Evolutionary conservation across 2,113 vertebrate species (phyloP).

Genomic region (Plecturocebus donacophilus): DNA sequence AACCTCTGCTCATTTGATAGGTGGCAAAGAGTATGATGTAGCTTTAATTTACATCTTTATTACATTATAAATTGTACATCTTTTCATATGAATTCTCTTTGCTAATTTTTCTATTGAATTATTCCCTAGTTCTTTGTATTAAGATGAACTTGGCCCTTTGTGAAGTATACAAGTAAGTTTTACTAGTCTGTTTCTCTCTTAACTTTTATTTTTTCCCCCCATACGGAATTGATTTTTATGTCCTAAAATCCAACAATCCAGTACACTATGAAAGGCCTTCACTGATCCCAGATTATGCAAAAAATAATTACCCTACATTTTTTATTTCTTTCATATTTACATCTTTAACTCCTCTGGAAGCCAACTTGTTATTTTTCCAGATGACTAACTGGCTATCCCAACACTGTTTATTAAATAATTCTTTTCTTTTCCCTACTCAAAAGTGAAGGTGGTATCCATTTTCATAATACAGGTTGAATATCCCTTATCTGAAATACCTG

Average conservation of each 20-base stretch:
- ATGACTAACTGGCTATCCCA: background rate
- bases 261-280: slow-evolving; percentile 34
- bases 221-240: slow-evolving; percentile 43
- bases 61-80: background rate
- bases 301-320: background rate
- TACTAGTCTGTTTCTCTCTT: slow-evolving; percentile 23
- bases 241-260: slow-evolving; percentile 42
- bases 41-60: slow-evolving; percentile 33
- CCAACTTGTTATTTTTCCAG: slow-evolving; percentile 46
- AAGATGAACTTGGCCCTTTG: slow-evolving; percentile 10
- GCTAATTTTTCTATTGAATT: slow-evolving; percentile 20
- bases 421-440: slow-evolving; percentile 5
- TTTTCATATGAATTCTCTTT: slow-evolving; percentile 56
- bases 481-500: background rate
- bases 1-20: background rate
- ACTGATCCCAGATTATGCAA: background rate
- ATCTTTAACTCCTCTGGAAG: slow-evolving; percentile 42
- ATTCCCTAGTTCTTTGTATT: slow-evolving; percentile 28
- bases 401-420: slow-evolving; percentile 34
- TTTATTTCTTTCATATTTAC: slow-evolving; percentile 32
- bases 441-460: background rate
- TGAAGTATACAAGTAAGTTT: background rate
- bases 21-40: background rate
- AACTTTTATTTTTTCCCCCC: slow-evolving; percentile 11
- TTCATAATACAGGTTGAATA: background rate